Evolutionary conservation across 1,140 invertebrate genomes (phyloP), one percentile per base, ranked within the genome.

Genomic region (Drosophila pruinosa): DNA sequence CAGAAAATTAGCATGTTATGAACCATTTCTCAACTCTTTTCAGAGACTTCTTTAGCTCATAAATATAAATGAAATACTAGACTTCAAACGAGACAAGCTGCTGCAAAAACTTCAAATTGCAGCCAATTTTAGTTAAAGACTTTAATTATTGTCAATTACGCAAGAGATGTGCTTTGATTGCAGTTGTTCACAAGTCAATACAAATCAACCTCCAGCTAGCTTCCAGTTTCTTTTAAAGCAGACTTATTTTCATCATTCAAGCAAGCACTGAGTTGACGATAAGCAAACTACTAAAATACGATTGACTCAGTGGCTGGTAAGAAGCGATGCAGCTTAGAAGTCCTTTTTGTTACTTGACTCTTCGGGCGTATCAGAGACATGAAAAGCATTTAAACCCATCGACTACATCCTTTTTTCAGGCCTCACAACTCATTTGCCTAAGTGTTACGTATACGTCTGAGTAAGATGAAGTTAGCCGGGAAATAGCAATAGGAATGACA

Each of bases 341-440:
- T 24, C 7, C 15, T 26, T 14, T 47, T 47, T 58, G 62, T 24
- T 26, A n/a, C 12, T 15, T 2, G 45, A 68, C 36, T 38, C 12
- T 52, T 17, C n/a, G 19, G 31, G 15, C 34, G 8, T 1, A 2
- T 24, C 2, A 47, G 41, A 1, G 19, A 7, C 21, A 41, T 10
- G 12, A 15, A 26, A 17, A 64, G 15, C 26, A 41, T 50, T 50
- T 39, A 8, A 22, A 15, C 52, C 15, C 15, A 19, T 12, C 5
- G n/a, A 36, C 7, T 12, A 36, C 36, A 12, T 26, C 8, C 21
- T 43, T 56, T 26, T 62, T 63, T 62, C 4, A 31, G 19, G 36
- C n/a, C 26, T 53, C 59, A 61, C 78, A 75, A 67, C 65, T 64
- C 53, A 85, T 85, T 63, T 75, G 75, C 45, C 70, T 63, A 78